A percentile compares a stretch with the other conserved stretches of the same genome.
phyloP scores from a whole-genome alignment of 2,888 invertebrate species.

The Dugesia japonica region DNA sequence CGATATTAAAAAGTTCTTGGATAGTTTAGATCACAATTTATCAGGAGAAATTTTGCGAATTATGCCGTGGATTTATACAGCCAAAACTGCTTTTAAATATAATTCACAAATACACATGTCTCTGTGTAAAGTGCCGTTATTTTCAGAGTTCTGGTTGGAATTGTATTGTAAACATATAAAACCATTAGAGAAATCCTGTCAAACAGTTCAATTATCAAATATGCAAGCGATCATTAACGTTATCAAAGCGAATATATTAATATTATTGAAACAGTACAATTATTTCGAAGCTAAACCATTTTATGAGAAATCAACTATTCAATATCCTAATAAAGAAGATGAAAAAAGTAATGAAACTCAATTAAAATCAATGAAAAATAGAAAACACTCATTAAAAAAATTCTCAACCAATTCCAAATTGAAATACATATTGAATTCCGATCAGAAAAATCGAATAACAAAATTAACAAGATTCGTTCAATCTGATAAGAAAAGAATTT shows the following conservation, averaged over 20 bases:
- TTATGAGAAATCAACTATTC: not conserved
- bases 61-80: not conserved
- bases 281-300: not conserved
- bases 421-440: not conserved
- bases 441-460: not conserved
- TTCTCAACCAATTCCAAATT: not conserved
- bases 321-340: not conserved
- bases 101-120: not conserved
- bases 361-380: not conserved
- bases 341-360: not conserved
- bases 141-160: not conserved
- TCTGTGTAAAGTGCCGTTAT: not conserved
- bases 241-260: not conserved
- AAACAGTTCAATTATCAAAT: not conserved
- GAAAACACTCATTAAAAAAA: not conserved
- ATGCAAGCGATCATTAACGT: not conserved
- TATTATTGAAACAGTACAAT: not conserved
- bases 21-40: not conserved
- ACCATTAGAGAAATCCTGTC: not conserved
- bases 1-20: not conserved
- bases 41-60: not conserved
- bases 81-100: not conserved
- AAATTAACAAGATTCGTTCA: not conserved
- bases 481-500: not conserved
- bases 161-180: not conserved